Evolutionary conservation across 37 sponge, comb jelly and placozoan species (phyloP), one percentile per base, ranked within the genome.

Genomic region (Crambe crambe): DNA sequence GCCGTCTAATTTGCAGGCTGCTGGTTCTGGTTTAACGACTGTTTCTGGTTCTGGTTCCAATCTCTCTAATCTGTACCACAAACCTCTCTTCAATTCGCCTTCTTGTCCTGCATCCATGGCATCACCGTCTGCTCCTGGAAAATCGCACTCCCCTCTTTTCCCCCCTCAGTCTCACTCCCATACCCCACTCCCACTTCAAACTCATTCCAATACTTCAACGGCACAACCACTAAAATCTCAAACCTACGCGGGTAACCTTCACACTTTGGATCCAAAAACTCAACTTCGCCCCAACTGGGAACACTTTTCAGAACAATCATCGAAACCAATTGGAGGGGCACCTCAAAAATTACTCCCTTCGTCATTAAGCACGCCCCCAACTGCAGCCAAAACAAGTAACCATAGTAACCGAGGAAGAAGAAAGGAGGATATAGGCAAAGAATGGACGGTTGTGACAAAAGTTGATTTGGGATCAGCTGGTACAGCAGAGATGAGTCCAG

Each of bases 211-310:
- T 23, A 40, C 71, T 27, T 23, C 2, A 25, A 70, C 32, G 3
- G 3, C 66, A 2, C 12, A 47, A 15, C 2, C 10, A 6, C 61
- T 21, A 22, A 9, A 9, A 26, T 26, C 27, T 60, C 61, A 60
- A 20, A 18, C 66, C 31, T 2, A 65, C 5, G 3, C 34, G 25
- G 5, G 34, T 40, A 27, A 17, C 71, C 68, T 21, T 34, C 10
- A 41, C 27, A 62, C 30, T 20, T 4, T 23, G 3, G 12, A 6
- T 26, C 12, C 37, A 2, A 37, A 43, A 23, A 22, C n/a, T 42
- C 35, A 40, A 42, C 37, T 70, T 9, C n/a, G 15, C 23, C 71
- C 71, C 37, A 3, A 70, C 25, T 70, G 71, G 71, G 71, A 70
- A 37, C 71, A 70, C 43, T 70, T 70, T 40, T 40, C 43, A 12